Evolutionary conservation across 2,888 invertebrate species (phyloP).

Genomic region (Oscheius sp.): DNA sequence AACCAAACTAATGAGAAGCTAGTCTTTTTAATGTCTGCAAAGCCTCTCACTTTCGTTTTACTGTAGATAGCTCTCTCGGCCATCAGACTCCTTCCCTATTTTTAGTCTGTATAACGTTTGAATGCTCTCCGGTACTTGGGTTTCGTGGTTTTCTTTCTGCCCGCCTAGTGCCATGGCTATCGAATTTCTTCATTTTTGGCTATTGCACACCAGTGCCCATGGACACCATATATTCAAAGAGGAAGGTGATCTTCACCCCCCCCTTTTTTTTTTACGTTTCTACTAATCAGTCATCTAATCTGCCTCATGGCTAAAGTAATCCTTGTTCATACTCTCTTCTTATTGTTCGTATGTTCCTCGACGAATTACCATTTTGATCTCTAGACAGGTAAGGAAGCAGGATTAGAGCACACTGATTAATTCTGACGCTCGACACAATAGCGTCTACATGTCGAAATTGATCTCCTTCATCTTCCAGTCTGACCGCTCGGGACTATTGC

Average conservation of each 20-base stretch:
- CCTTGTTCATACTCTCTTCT: no score
- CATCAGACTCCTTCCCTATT: not conserved
- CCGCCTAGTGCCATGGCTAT: conserved; percentile 34
- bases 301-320: no score
- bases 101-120: conserved; percentile 20
- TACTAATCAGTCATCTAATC: no score
- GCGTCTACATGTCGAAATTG: conserved; percentile 6
- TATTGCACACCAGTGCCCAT: conserved; percentile 37
- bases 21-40: no score
- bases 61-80: no score
- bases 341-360: no score
- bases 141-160: conserved; percentile 36
- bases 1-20: no score
- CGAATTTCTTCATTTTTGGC: conserved; percentile 38
- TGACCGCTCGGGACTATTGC: not conserved
- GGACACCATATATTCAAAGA: conserved; percentile 33
- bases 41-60: no score
- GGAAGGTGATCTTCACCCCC: not conserved
- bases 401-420: conserved; percentile 12
- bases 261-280: not conserved
- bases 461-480: not conserved
- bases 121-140: conserved; percentile 28
- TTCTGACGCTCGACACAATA: conserved; percentile 24
- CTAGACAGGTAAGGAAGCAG: conserved; percentile 9
- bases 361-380: not conserved